Conservation (phyloP, 2,888 invertebrate species). For the Tenthredo livida region DNA sequence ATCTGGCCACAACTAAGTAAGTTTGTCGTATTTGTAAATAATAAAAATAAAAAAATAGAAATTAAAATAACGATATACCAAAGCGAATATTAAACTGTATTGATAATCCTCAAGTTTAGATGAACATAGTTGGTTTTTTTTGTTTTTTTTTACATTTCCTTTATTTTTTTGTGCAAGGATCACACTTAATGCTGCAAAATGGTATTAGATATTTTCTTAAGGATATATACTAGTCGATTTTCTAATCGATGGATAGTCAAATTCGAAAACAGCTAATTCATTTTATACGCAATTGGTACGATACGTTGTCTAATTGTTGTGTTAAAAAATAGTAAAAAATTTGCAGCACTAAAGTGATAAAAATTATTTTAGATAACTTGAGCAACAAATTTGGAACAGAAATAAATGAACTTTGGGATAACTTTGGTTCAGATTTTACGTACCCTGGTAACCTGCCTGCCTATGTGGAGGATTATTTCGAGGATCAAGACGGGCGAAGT, state of each 20-base stretch:
- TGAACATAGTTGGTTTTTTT: background rate
- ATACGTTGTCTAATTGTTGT: background rate
- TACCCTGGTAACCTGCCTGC: constrained; percentile 86
- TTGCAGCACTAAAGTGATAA: constrained; percentile 64
- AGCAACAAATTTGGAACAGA: constrained; percentile 86
- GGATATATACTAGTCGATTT: constrained; percentile 18
- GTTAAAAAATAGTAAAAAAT: constrained; percentile 25
- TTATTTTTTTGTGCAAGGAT: constrained; percentile 1
- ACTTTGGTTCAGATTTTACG: constrained; percentile 85
- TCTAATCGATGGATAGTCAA: constrained; percentile 22
- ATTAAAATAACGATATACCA: background rate
- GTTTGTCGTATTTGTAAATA: constrained; percentile 65
- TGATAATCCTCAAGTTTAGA: constrained; percentile 40
- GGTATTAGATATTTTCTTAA: constrained; percentile 1
- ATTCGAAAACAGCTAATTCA: background rate
- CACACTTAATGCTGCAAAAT: constrained; percentile 53
- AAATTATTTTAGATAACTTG: constrained; percentile 83
- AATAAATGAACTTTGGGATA: constrained; percentile 86
- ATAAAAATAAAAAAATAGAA: background rate
- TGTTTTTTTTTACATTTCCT: background rate
- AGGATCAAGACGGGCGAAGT: constrained; percentile 81
- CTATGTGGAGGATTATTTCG: constrained; percentile 87
- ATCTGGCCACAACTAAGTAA: constrained; percentile 91
- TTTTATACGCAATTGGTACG: constrained; percentile 34
- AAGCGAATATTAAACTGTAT: background rate